Base-by-base conservation (phyloP, 2,113 vertebrate species). In the Grammomys dolichurus region DNA sequence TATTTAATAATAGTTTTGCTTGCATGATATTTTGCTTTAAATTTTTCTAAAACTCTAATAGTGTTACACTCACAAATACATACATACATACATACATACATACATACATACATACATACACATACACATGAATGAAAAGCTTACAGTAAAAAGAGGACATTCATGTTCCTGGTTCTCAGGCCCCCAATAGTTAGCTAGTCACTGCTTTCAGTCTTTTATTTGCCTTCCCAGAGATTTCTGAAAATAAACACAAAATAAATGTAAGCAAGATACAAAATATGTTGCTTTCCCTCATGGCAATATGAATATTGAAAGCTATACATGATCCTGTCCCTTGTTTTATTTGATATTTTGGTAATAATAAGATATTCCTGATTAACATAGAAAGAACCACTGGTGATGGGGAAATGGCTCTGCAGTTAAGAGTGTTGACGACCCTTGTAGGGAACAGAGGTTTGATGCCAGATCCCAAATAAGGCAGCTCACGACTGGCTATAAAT, bases 11-110 rank as follows among this genome's bases (percentile, higher is more conserved):
- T 20, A 51, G 22, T 90, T 69, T 36, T 84, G 76, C 90, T 94
- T 95, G 75, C 17, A 85, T 72, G 16, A 3, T 90, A 81, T n/a
- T 93, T 92, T 84, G n/a, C 13, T 84, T 94, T 94, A 87, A 95
- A 91, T 86, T 82, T 89, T 16, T 65, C 7, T 51, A 17, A 73
- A 58, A 56, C 24, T 43, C 17, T 3, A 58, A 78, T 33, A 65
- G n/a, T 87, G 60, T 60, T 75, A 72, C 0, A 67, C 13, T 85
- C 63, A 17, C 5, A 87, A 87, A 85, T 90, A 40, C 51, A 54
- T 58, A 40, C n/a, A 16, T 73, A n/a, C 36, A 72, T 70, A 36
- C 36, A 69, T 36, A 31, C 26, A 65, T 28, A 28, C 24, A 26
- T 7, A 54, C 10, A 65, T 24, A 65, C 3, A 26, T 28, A 26